Evolutionary conservation across 2,113 vertebrate species (phyloP).

Genomic region (Tympanuchus pallidicinctus): DNA sequence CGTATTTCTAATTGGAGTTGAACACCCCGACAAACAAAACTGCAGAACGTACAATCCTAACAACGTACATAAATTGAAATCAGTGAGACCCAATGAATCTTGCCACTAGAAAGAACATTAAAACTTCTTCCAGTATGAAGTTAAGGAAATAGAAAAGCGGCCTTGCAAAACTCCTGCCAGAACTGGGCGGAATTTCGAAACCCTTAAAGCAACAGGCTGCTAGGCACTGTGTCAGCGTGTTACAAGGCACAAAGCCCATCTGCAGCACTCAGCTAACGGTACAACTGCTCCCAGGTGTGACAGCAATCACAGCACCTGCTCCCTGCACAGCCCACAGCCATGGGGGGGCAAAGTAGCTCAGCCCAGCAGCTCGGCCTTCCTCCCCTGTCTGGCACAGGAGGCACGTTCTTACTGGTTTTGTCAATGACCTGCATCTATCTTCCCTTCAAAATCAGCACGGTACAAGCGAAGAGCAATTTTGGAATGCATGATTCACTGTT

Average conservation of each 20-base stretch:
- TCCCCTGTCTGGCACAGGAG: accelerated
- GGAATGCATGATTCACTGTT: background rate
- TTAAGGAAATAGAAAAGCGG: background rate
- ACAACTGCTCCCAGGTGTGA: background rate
- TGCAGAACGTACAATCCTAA: background rate
- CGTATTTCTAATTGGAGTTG: accelerated
- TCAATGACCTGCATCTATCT: background rate
- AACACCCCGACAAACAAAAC: background rate
- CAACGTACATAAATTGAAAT: accelerated
- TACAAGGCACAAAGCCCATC: background rate
- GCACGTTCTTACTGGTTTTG: accelerated
- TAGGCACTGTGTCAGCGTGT: accelerated
- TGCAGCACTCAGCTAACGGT: background rate
- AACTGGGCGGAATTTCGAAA: slow-evolving; percentile 28
- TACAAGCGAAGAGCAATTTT: background rate
- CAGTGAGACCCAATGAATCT: background rate
- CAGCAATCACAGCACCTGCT: background rate
- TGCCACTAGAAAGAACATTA: background rate
- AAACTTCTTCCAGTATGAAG: accelerated
- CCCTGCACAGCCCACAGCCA: background rate
- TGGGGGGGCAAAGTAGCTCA: background rate
- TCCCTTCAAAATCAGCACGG: background rate
- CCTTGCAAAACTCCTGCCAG: background rate
- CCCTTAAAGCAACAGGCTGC: background rate
- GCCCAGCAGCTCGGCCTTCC: background rate